phyloP scores from a whole-genome alignment of 2,888 invertebrate species.

The Eupithecia dodoneata region DNA sequence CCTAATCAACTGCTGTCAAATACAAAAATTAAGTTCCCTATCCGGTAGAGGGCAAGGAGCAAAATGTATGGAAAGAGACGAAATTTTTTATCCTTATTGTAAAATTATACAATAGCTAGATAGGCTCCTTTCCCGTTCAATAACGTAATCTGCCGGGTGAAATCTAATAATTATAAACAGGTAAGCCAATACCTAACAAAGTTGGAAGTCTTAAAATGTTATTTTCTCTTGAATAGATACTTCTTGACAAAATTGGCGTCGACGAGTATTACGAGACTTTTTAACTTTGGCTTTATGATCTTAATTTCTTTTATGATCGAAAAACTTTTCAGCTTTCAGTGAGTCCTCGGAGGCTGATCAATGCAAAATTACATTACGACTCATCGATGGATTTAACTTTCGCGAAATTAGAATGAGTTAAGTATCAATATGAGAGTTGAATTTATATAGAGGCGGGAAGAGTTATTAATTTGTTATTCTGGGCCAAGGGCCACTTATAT shows the following conservation, averaged over 20 bases:
- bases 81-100: too few species aligned
- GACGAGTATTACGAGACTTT: constrained; percentile 15
- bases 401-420: constrained; percentile 7
- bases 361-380: constrained; percentile 23
- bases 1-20: too few species aligned
- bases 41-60: too few species aligned
- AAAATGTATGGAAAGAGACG: too few species aligned
- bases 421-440: not conserved
- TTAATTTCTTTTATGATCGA: constrained; percentile 25
- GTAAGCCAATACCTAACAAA: constrained; percentile 7
- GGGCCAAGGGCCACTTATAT: not conserved
- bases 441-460: not conserved
- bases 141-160: constrained; percentile 1
- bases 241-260: constrained; percentile 11
- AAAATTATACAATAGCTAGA: not conserved
- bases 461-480: not conserved
- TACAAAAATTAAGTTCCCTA: too few species aligned
- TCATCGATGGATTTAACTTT: constrained; percentile 18
- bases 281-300: constrained; percentile 14
- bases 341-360: constrained; percentile 22
- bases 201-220: constrained; percentile 10
- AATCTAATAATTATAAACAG: constrained; percentile 11
- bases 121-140: not conserved
- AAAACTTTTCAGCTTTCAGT: constrained; percentile 25
- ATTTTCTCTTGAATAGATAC: constrained; percentile 9